These are phyloP conservation scores for Alexandromys fortis DNA, from an alignment of 2,113 vertebrate species.

Conservation along the genomic window DNA sequence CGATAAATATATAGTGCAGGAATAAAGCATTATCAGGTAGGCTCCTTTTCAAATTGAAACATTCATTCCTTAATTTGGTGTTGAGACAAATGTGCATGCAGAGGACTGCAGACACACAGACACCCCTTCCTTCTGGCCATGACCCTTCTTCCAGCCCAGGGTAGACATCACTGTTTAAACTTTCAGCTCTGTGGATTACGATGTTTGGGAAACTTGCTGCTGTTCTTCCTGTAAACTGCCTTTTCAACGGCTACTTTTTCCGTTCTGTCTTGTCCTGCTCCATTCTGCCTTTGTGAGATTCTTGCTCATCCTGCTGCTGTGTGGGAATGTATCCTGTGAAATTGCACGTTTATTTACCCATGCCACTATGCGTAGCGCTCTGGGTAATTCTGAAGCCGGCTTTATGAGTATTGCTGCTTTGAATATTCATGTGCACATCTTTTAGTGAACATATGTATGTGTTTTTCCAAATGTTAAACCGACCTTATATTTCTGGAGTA, in stretches of 20 bases:
- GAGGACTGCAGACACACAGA: background rate
- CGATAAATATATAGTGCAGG: background rate
- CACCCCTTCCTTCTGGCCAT: background rate
- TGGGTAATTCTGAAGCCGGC: conserved; percentile 60
- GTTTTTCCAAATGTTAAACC: conserved; percentile 78
- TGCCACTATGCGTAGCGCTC: conserved; percentile 62
- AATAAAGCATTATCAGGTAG: background rate
- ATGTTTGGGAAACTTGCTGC: background rate
- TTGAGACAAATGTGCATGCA: background rate
- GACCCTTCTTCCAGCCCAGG: background rate
- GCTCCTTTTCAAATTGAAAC: background rate
- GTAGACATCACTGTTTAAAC: conserved; percentile 23
- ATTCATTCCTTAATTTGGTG: background rate
- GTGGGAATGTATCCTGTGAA: conserved; percentile 41
- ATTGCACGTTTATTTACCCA: conserved; percentile 62
- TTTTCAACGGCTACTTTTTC: conserved; percentile 4
- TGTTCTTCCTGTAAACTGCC: conserved; percentile 29
- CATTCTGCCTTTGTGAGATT: conserved; percentile 10
- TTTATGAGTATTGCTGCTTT: conserved; percentile 64
- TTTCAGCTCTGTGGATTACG: conserved; percentile 36
- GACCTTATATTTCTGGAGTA: conserved; percentile 76
- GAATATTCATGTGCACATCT: conserved; percentile 78
- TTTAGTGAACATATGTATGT: conserved; percentile 77
- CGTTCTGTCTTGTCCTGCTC: conserved; percentile 40
- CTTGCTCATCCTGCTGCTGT: conserved; percentile 34